Base-by-base conservation (phyloP, 2,888 invertebrate species). In the Caenorhabditis zanzibari region DNA sequence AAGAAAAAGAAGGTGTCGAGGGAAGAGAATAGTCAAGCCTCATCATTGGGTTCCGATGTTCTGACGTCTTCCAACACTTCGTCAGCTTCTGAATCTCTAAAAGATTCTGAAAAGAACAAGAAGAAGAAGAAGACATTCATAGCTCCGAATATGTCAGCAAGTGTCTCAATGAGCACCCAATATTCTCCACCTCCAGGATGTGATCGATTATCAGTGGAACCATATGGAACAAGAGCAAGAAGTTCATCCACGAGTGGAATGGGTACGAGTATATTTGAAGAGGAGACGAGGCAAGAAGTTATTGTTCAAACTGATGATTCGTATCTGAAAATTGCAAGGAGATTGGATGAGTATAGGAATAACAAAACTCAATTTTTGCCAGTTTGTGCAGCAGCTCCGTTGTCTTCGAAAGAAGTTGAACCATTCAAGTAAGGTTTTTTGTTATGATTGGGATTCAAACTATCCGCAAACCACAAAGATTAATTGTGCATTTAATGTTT, bases 251-350 rank as follows among this genome's bases (percentile, higher is more conserved):
- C 86, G 6, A 80, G 80, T 54, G 86, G 86, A 41, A 75, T 87
- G 47, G 86, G 86, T 1, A 85, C 82, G 22, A 85, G 85, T 61
- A 79, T 87, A 24, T 87, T 81, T 16, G 86, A 87, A 22, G 86
- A 87, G 24, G 85, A 85, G 28, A 69, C 83, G 19, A 49, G 86
- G 26, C 86, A 86, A 83, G 91, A 92, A 69, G 88, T 92, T 9
- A 89, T 91, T 66, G 87, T 92, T 14, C 92, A 92, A 82, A 92
- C 92, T 6, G 91, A 92, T 74, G 92, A 92, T 77, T 90, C 90
- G 1, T 92, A 92, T 81, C 81, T 92, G 84, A 90, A 90, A 63
- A 92, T 92, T 44, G 92, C 92, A 2, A 64, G 90, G 32, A 59
- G 90, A 52, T 73, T 92, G 44, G 91, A 92, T 75, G 90, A 90